Evolutionary conservation across 2,888 invertebrate genomes (phyloP).

Genomic region (Ectropis crepuscularia): DNA sequence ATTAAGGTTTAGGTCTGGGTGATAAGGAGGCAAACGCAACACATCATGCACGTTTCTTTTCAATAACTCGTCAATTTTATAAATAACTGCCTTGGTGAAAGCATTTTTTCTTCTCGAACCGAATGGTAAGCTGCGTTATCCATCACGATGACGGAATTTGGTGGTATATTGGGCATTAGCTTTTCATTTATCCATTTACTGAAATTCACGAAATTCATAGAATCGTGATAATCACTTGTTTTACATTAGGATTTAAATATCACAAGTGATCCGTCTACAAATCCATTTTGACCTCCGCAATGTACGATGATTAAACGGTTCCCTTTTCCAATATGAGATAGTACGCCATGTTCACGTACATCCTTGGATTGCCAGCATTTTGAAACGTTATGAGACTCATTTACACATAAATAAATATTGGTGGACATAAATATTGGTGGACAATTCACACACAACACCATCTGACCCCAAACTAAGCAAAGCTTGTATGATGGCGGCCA

Average conservation of each 20-base stretch:
- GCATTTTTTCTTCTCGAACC: conserved; percentile 1
- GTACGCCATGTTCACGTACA: too few relatives aligned
- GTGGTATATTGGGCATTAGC: neutral
- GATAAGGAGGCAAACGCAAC: conserved; percentile 38
- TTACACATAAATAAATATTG: too few relatives aligned
- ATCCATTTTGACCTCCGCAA: conserved; percentile 23
- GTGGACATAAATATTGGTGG: too few relatives aligned
- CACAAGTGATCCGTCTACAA: conserved; percentile 29
- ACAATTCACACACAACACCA: too few relatives aligned
- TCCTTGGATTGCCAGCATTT: too few relatives aligned
- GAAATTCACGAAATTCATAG: conserved; percentile 4
- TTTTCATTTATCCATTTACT: neutral
- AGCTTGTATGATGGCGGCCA: too few relatives aligned
- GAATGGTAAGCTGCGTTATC: conserved; percentile 1
- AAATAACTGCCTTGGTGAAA: neutral
- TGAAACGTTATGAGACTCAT: neutral
- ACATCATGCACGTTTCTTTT: neutral
- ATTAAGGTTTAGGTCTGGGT: conserved; percentile 44
- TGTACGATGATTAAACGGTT: conserved; percentile 22
- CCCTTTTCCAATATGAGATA: conserved; percentile 20
- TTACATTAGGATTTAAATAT: conserved; percentile 1
- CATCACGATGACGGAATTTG: neutral
- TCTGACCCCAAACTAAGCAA: too few relatives aligned
- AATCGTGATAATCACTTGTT: neutral
- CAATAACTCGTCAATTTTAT: neutral